These are phyloP conservation scores for Solea solea DNA, from an alignment of 2,113 vertebrate genomes.

Conservation along the genomic window DNA sequence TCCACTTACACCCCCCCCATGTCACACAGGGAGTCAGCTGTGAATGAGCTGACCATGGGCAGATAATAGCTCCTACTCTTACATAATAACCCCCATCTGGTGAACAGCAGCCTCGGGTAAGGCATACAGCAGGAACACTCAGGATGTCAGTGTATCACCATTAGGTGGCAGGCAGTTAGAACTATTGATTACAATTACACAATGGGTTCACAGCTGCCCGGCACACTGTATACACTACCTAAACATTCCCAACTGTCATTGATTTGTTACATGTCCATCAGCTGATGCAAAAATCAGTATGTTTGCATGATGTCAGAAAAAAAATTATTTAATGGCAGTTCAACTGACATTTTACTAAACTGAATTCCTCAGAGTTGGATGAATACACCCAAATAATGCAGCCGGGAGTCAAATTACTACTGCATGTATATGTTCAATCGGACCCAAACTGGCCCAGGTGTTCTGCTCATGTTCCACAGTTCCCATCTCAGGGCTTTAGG, in stretches of 20 bases:
- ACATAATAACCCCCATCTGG: slow-evolving; percentile 66
- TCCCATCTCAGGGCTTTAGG: too few relatives aligned
- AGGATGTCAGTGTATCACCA: slow-evolving; percentile 38
- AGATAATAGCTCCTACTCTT: slow-evolving; percentile 51
- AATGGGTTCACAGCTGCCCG: slow-evolving; percentile 49
- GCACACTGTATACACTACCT: slow-evolving; percentile 28
- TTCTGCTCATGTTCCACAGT: too few relatives aligned
- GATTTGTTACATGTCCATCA: slow-evolving; percentile 39
- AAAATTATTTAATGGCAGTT: too few relatives aligned
- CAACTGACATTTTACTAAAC: too few relatives aligned
- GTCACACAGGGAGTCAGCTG: slow-evolving; percentile 24
- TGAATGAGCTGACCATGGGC: slow-evolving; percentile 2
- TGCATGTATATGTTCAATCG: too few relatives aligned
- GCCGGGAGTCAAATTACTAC: too few relatives aligned
- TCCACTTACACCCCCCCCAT: slow-evolving; percentile 15
- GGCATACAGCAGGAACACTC: slow-evolving; percentile 30
- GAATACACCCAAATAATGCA: too few relatives aligned
- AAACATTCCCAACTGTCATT: slow-evolving; percentile 51
- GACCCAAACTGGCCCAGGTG: too few relatives aligned
- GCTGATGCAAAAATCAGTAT: not conserved
- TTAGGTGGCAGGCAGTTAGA: slow-evolving; percentile 53
- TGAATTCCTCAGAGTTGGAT: too few relatives aligned
- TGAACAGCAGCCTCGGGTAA: slow-evolving; percentile 42
- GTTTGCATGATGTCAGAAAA: too few relatives aligned
- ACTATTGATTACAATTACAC: slow-evolving; percentile 76